Base-by-base conservation (phyloP, 2,797 vertebrate species). In the Pipistrellus nathusii region DNA sequence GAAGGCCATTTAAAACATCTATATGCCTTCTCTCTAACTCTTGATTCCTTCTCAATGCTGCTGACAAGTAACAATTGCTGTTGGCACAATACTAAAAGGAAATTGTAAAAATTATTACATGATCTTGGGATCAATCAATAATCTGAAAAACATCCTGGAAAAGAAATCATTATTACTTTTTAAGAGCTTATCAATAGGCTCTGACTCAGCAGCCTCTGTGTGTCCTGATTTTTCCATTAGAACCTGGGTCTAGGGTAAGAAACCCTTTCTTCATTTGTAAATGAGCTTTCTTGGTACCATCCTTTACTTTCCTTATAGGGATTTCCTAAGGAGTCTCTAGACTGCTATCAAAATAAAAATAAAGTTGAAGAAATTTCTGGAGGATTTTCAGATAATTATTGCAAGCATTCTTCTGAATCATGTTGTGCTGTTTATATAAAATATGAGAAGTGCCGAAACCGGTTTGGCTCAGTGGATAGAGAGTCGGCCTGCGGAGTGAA, bases 91-190 rank as follows among this genome's bases (percentile, higher is more conserved):
- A n/a, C 35, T 90, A 78, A 90, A 82, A 5, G 0, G 62, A 92
- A 94, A 85, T 38, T 82, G 69, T 38, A 77, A 93, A 96, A 94
- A 92, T 89, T 83, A 89, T 83, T 80, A 85, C n/a, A 86, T 84
- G 89, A 85, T 46, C 53, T 93, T 93, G 69, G 68, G 35, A 86
- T 95, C 80, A 82, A 88, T 85, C 53, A 92, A 51, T 88, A 81
- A 94, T 69, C 38, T 93, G 68, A 88, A 72, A 93, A 85, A 69
- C 48, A 88, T 38, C 4, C 69, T 94, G 23, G 59, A 76, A 93
- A 90, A 94, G 8, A 91, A 95, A 90, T 90, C 17, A 77, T 88
- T 92, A 81, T 88, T 92, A 84, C 23, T 3, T 81, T 82, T 90
- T 77, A 86, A 86, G n/a, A 91, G 14, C 30, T 86, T 87, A 86